Conservation (phyloP, 2,797 vertebrate species). For the Cottoperca gobio region DNA sequence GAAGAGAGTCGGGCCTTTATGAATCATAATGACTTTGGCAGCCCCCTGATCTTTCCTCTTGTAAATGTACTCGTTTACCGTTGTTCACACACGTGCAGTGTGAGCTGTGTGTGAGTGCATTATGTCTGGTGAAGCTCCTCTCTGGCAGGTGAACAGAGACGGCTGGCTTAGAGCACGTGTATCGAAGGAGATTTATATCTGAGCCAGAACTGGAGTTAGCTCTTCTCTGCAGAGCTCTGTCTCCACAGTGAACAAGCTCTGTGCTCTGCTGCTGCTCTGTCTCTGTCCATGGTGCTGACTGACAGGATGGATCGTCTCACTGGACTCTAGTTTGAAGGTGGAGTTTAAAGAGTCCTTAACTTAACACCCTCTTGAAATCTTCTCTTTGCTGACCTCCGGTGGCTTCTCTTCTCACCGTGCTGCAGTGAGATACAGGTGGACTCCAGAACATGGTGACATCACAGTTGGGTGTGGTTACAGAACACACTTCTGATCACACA, state of each 20-base stretch:
- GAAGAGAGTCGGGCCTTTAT: not conserved
- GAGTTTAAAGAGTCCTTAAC: not conserved
- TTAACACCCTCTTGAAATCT: not conserved
- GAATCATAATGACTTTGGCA: not conserved
- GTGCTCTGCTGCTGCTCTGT: conserved; percentile 22
- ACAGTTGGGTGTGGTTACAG: not conserved
- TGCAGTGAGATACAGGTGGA: not conserved
- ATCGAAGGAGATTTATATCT: not conserved
- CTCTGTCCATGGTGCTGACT: conserved; percentile 32
- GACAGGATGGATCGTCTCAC: not conserved
- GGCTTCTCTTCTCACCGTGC: not conserved
- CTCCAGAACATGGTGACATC: not conserved
- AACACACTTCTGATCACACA: not conserved
- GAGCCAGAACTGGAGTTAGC: not conserved
- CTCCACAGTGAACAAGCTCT: conserved; percentile 2
- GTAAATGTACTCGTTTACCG: not conserved
- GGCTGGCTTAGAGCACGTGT: conserved; percentile 5
- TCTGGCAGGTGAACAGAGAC: not conserved
- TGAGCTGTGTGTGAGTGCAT: not conserved
- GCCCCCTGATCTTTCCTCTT: not conserved
- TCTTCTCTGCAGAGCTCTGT: not conserved
- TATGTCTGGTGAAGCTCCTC: not conserved
- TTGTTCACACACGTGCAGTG: not conserved
- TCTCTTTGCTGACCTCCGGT: not conserved
- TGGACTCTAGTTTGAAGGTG: not conserved